A percentile compares a stretch with the other conserved stretches of the same genome.
Evolutionary conservation across 2,113 vertebrate species (phyloP).

Genomic region (Turdus rufiventris): DNA sequence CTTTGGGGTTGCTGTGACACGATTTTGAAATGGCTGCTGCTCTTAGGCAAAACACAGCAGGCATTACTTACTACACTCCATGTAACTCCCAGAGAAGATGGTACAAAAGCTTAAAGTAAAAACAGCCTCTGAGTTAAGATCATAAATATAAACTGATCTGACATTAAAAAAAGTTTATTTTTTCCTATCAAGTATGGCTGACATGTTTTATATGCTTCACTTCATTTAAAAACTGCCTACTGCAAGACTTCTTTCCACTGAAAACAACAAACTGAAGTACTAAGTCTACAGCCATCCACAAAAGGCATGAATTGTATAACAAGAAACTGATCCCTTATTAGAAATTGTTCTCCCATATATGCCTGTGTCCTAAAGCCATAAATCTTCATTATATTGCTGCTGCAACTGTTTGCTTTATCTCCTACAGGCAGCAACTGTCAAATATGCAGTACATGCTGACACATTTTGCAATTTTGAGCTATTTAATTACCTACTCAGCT

Average conservation of each 20-base stretch:
- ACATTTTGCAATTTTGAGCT: not conserved
- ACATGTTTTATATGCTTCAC: not conserved
- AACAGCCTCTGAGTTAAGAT: not conserved
- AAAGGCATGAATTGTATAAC: not conserved
- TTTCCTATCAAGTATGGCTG: not conserved
- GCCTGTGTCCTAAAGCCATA: not conserved
- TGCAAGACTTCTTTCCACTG: not conserved
- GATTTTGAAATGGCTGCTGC: not conserved
- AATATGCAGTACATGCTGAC: fast-evolving
- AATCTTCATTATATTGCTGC: not conserved
- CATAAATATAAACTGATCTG: not conserved
- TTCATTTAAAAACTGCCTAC: not conserved
- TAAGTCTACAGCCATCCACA: not conserved
- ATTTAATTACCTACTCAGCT: not conserved
- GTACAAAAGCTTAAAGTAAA: not conserved
- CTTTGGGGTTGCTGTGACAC: not conserved
- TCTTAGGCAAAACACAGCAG: not conserved
- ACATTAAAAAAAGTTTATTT: not conserved
- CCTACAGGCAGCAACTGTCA: not conserved
- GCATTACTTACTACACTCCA: not conserved
- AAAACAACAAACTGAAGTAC: not conserved
- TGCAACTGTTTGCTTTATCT: not conserved
- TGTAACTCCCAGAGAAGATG: not conserved
- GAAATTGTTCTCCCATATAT: not conserved
- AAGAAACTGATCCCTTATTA: not conserved